Evolutionary conservation across 2,888 invertebrate genomes (phyloP), one percentile per base, ranked within the genome.

Genomic region (Callimorpha dominula): DNA sequence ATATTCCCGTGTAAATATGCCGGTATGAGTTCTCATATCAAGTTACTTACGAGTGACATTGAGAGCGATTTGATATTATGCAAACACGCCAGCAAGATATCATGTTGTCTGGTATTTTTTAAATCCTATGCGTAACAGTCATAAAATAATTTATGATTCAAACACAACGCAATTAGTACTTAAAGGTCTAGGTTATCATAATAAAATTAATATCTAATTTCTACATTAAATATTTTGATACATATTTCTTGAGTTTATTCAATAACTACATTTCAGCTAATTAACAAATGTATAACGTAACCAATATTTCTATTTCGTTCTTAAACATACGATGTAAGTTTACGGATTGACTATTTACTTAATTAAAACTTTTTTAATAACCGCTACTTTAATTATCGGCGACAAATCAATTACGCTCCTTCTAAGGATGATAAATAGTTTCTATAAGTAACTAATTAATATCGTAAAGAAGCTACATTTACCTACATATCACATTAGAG

Each of bases 121-220:
- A 81, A 83, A 83, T 78, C 76, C 74, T 60, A 31, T 79, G 74
- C 68, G 72, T 17, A 70, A 73, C 78, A 73, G 76, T 80, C 73
- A 76, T 67, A 70, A 63, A 73, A 78, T 73, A 74, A 71, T 77
- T 73, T 72, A 74, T 77, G 83, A 78, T 76, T 31, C 14, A 6
- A 60, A 31, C 1, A 31, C 20, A 60, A 60, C 14, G 60, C 12
- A 31, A 31, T 60, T 31, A 31, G 31, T 60, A 60, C 31, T 66
- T 20, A 79, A 83, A 81, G 87, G 87, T 82, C 83, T 78, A 77
- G 86, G 87, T 86, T 85, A 85, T 85, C 81, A 65, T n/a, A 54
- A 12, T 65, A 50, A 63, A 70, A 31, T 46, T 57, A 52, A 65
- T 71, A 65, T 69, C 62, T 71, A 66, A 40, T 65, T 20, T n/a